A percentile compares a stretch with the other conserved stretches of the same genome.
phyloP scores from a whole-genome alignment of 2,113 vertebrate genomes.

The Catharus bicknelli region DNA sequence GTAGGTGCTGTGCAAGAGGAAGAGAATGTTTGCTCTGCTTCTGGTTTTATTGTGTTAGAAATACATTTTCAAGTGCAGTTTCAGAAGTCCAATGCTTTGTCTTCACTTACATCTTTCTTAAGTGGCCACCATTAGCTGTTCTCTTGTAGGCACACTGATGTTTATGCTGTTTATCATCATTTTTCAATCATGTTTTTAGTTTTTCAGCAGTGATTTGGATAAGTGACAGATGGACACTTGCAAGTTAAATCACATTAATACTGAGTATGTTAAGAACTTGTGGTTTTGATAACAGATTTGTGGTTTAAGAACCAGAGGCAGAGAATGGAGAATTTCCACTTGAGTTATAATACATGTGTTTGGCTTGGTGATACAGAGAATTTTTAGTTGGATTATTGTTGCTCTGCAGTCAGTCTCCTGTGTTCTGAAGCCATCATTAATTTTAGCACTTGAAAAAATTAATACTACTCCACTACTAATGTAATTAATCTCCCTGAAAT shows the following conservation, averaged over 20 bases:
- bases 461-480: background rate
- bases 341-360: no score
- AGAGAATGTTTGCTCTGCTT: background rate
- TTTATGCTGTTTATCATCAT: background rate
- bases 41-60: background rate
- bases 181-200: background rate
- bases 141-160: background rate
- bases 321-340: background rate
- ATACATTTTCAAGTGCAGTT: background rate
- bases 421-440: background rate
- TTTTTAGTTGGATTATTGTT: background rate
- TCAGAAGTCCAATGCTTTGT: background rate
- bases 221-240: background rate
- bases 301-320: background rate
- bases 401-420: background rate
- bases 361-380: background rate
- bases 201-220: background rate
- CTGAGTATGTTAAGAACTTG: background rate
- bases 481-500: slow-evolving; percentile 22
- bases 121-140: background rate
- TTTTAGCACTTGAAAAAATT: slow-evolving; percentile 21
- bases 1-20: background rate
- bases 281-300: background rate
- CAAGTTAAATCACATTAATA: background rate
- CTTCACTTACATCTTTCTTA: background rate